These are phyloP conservation scores for Meiosimyza decipiens DNA, from an alignment of 2,888 invertebrate genomes.

Conservation along the genomic window DNA sequence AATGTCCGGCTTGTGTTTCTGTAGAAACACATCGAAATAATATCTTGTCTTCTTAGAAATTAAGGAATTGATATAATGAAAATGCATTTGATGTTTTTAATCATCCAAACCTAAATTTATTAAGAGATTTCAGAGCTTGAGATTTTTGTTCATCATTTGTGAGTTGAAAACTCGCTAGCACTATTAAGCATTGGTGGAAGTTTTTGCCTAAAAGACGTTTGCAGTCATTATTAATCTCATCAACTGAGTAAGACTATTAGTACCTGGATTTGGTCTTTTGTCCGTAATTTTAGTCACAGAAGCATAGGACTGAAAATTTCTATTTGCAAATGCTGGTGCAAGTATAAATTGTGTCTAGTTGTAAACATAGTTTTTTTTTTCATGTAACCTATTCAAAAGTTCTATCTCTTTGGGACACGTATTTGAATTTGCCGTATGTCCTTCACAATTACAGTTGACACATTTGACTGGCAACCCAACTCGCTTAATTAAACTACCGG, in stretches of 20 bases:
- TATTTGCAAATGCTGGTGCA: not conserved
- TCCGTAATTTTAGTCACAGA: not conserved
- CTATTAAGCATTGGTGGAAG: too few species aligned
- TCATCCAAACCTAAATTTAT: constrained; percentile 10
- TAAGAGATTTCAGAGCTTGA: constrained; percentile 15
- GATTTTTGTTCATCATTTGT: constrained; percentile 13
- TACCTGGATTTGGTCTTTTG: not conserved
- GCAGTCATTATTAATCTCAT: too few species aligned
- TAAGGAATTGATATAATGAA: constrained; percentile 16
- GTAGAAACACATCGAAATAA: constrained; percentile 13
- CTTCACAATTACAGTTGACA: too few species aligned
- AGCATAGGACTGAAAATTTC: not conserved
- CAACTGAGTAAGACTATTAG: too few species aligned
- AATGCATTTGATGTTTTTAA: constrained; percentile 19
- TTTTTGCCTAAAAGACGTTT: too few species aligned
- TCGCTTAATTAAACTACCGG: not conserved
- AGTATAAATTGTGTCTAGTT: not conserved
- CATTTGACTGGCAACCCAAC: too few species aligned
- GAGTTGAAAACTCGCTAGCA: not conserved
- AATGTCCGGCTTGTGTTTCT: constrained; percentile 18
- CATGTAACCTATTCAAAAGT: not conserved
- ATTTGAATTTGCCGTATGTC: too few species aligned
- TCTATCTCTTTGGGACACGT: not conserved
- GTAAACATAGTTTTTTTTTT: not conserved
- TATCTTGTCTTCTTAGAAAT: too few species aligned